These are phyloP conservation scores for Engystomops pustulosus DNA, from an alignment of 2,113 vertebrate species.

Conservation along the genomic window DNA sequence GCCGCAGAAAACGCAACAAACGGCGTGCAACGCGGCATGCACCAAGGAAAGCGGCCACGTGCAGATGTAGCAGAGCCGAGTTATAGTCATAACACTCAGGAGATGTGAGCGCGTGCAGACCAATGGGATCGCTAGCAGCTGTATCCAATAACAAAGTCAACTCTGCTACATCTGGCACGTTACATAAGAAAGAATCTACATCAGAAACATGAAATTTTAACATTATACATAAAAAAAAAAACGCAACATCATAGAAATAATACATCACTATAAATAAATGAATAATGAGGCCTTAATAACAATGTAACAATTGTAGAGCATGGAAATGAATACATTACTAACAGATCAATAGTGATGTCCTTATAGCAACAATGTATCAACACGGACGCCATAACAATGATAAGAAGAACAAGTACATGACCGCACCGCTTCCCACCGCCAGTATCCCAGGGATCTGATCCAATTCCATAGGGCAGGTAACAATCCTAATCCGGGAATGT, in stretches of 20 bases:
- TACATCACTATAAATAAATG: no score
- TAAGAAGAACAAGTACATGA: neutral
- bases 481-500: neutral
- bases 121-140: no score
- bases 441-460: neutral
- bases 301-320: neutral
- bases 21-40: neutral
- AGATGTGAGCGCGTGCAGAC: no score
- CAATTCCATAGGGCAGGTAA: neutral
- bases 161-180: neutral
- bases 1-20: neutral
- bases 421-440: neutral
- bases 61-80: neutral
- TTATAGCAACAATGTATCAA: neutral
- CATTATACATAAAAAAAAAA: no score
- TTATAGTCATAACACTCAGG: no score
- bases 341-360: no score
- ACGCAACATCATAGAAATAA: no score
- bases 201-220: no score
- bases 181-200: no score
- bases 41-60: no score
- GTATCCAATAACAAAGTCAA: neutral
- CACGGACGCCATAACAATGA: neutral
- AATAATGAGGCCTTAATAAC: neutral
- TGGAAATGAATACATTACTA: no score